These are phyloP conservation scores for Leguminivora glycinivorella DNA, from an alignment of 1,140 invertebrate genomes.

Conservation along the genomic window DNA sequence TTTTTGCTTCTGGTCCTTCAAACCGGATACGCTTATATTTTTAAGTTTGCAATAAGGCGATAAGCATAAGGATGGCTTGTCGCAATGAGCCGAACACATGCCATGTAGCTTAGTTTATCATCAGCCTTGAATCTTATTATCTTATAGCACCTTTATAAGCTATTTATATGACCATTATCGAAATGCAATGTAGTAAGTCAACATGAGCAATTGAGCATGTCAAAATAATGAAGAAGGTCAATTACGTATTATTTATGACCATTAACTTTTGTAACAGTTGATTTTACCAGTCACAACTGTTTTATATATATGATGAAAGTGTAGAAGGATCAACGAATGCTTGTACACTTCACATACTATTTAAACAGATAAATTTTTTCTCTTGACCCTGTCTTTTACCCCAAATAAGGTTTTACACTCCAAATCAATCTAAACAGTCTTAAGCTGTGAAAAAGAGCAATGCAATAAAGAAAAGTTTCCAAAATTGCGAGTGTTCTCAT, in stretches of 20 bases:
- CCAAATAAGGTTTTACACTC: not conserved
- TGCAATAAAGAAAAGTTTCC: no score
- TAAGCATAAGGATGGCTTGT: slow-evolving; percentile 66
- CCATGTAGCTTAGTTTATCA: slow-evolving; percentile 40
- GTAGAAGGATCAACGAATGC: not conserved
- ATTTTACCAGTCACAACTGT: no score
- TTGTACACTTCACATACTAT: not conserved
- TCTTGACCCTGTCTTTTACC: not conserved
- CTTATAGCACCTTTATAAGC: slow-evolving; percentile 26
- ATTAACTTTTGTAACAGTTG: not conserved
- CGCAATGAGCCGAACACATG: slow-evolving; percentile 52
- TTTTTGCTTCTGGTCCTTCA: slow-evolving; percentile 43
- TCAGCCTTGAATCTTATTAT: slow-evolving; percentile 38
- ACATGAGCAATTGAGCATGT: not conserved
- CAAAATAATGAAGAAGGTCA: not conserved
- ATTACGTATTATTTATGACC: not conserved
- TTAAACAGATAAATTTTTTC: not conserved
- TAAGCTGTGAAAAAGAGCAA: not conserved
- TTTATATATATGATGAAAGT: not conserved
- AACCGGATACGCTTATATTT: slow-evolving; percentile 47
- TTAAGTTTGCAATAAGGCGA: slow-evolving; percentile 58
- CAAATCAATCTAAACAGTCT: not conserved
- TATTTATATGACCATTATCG: not conserved
- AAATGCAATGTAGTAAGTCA: not conserved
- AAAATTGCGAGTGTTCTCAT: no score